phyloP scores from a whole-genome alignment of 2,888 invertebrate species.

The Spilosoma lubricipeda region DNA sequence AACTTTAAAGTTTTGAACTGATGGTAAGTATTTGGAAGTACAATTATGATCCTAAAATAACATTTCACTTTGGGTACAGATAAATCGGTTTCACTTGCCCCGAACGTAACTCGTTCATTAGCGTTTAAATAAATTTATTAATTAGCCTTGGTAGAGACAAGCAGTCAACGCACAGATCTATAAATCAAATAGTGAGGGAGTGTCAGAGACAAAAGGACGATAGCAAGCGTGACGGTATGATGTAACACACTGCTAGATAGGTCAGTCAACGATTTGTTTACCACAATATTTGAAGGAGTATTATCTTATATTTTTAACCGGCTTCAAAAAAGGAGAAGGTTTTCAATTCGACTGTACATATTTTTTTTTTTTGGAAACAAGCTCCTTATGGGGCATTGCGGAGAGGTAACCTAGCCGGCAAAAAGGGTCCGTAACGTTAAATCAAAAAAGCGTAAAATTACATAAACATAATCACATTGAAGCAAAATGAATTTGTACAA shows the following conservation, averaged over 20 bases:
- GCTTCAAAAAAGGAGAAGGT: too few relatives aligned
- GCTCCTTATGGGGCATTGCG: too few relatives aligned
- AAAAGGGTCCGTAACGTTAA: too few relatives aligned
- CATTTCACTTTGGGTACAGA: conserved; percentile 73
- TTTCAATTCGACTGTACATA: too few relatives aligned
- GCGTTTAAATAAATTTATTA: conserved; percentile 86
- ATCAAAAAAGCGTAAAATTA: too few relatives aligned
- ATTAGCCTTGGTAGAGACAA: conserved; percentile 79
- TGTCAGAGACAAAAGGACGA: conserved; percentile 84
- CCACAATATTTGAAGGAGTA: background rate
- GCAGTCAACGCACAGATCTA: conserved; percentile 82
- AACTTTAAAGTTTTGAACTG: conserved; percentile 42
- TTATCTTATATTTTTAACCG: too few relatives aligned
- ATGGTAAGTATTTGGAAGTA: conserved; percentile 39
- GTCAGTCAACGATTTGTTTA: conserved; percentile 2
- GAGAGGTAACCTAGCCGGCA: too few relatives aligned
- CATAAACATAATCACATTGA: background rate
- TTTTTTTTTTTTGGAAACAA: too few relatives aligned
- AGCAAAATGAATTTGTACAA: background rate
- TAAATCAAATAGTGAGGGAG: conserved; percentile 86
- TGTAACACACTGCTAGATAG: conserved; percentile 58
- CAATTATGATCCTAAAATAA: conserved; percentile 75
- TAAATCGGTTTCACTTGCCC: conserved; percentile 80
- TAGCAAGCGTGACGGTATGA: conserved; percentile 58
- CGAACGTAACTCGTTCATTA: conserved; percentile 84